phyloP scores from a whole-genome alignment of 2,797 vertebrate genomes.

The Lepus townsendii region DNA sequence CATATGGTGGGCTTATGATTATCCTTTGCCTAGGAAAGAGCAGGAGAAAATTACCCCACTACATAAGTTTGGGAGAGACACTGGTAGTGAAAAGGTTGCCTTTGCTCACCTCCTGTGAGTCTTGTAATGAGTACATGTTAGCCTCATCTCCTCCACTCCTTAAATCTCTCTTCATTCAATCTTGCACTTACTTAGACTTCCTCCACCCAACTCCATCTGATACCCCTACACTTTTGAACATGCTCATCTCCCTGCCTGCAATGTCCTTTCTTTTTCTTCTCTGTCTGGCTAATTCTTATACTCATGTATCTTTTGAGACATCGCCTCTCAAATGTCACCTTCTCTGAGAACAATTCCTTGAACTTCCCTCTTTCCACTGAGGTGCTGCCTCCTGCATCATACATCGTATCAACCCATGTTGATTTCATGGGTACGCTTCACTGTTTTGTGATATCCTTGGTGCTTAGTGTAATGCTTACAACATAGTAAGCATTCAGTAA shows the following conservation, averaged over 20 bases:
- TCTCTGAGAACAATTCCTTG: not conserved
- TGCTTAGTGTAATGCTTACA: not conserved
- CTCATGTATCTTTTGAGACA: not conserved
- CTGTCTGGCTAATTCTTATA: not conserved
- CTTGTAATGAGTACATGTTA: not conserved
- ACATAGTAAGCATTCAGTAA: not conserved
- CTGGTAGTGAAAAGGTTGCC: not conserved
- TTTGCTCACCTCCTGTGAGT: not conserved
- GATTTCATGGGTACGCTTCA: not conserved
- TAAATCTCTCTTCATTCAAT: conserved; percentile 1
- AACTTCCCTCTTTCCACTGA: not conserved
- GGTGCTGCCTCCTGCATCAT: not conserved
- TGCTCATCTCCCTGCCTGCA: not conserved
- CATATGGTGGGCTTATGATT: not conserved
- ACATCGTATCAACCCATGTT: not conserved
- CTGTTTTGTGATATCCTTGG: not conserved
- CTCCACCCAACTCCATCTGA: not conserved
- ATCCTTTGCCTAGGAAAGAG: not conserved
- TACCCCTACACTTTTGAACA: not conserved
- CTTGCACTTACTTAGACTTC: not conserved
- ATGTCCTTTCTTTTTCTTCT: not conserved
- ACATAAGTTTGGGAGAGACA: not conserved
- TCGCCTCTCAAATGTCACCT: not conserved
- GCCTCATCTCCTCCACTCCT: not conserved
- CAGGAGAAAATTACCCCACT: not conserved